A percentile compares a stretch with the other conserved stretches of the same genome.
phyloP scores from a whole-genome alignment of 2,797 vertebrate genomes.

The Trachops cirrhosus region DNA sequence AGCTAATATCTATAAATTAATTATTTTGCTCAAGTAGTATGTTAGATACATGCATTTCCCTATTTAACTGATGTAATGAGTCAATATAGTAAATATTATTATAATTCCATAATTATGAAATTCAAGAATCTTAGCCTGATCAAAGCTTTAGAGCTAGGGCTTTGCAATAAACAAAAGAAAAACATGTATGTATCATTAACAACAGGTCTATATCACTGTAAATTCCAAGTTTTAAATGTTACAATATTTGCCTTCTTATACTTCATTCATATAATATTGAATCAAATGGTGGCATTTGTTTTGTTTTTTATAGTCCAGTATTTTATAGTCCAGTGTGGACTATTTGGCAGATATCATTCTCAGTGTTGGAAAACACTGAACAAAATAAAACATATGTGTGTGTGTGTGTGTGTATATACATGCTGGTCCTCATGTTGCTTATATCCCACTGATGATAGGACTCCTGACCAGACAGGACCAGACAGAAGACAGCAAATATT shows the following conservation, averaged over 20 bases:
- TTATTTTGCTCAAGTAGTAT: neutral
- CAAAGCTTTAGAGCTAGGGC: neutral
- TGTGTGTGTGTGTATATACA: too few relatives aligned
- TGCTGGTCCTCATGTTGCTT: neutral
- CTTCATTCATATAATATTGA: neutral
- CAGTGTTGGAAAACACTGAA: neutral
- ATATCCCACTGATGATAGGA: neutral
- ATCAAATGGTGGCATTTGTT: neutral
- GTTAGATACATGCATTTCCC: neutral
- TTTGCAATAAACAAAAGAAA: neutral
- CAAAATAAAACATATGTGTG: neutral
- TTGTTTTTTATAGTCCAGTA: neutral
- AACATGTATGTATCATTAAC: neutral
- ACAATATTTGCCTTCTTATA: neutral
- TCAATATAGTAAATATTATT: neutral
- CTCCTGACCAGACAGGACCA: neutral
- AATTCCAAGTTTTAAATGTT: neutral
- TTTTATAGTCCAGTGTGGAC: neutral
- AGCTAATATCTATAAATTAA: neutral
- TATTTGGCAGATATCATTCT: neutral
- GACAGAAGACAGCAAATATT: neutral
- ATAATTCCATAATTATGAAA: neutral
- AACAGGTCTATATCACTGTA: neutral
- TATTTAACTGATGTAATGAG: neutral
- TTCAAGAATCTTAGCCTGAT: neutral